Conservation (phyloP, 2,113 vertebrate genomes). For the Todiramphus chloris region DNA sequence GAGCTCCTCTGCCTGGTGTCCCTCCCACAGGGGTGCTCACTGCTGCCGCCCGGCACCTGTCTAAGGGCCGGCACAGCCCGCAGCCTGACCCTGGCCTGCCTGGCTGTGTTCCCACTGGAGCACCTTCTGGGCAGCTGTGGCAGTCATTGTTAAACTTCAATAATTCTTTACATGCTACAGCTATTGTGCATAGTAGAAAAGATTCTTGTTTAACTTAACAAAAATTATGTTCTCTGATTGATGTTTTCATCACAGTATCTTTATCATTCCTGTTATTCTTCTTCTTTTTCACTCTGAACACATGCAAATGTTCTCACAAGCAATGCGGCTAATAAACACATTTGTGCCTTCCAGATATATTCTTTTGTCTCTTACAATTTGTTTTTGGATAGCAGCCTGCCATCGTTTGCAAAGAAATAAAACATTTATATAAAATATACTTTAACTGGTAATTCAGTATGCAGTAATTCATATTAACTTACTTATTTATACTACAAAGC, state of each 20-base stretch:
- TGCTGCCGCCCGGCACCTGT: too few species aligned
- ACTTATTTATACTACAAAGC: background rate
- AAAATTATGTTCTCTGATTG: slow-evolving; percentile 10
- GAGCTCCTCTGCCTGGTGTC: too few species aligned
- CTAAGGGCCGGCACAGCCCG: background rate
- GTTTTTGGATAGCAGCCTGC: background rate
- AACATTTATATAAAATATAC: slow-evolving; percentile 14
- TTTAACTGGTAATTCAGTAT: background rate
- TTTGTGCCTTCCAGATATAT: slow-evolving; percentile 22
- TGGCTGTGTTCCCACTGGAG: background rate
- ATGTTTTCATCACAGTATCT: slow-evolving; percentile 1
- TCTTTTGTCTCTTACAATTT: background rate
- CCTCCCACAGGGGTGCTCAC: too few species aligned
- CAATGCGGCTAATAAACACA: background rate
- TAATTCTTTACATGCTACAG: background rate
- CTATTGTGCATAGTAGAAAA: background rate
- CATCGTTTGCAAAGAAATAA: background rate
- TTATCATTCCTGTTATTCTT: slow-evolving; percentile 7
- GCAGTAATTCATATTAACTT: background rate
- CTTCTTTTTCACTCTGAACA: background rate
- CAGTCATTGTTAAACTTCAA: background rate
- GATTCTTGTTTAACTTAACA: slow-evolving; percentile 4
- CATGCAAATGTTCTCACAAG: slow-evolving; percentile 3
- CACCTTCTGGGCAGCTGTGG: background rate
- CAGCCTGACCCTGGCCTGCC: background rate